These are phyloP conservation scores for Serranus cabrilla DNA, from an alignment of 2,797 vertebrate genomes.

Conservation along the genomic window DNA sequence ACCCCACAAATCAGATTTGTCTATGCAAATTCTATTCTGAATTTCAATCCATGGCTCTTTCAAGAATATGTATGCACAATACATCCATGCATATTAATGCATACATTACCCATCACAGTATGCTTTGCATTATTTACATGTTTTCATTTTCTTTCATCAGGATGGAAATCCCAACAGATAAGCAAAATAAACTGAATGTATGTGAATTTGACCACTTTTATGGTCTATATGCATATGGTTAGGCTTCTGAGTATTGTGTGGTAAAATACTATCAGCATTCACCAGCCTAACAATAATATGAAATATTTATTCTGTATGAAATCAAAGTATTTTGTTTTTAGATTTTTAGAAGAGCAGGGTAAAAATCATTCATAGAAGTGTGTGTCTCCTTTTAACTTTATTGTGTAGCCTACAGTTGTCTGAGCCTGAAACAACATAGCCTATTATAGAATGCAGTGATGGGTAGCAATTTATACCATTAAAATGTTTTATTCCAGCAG, in stretches of 20 bases:
- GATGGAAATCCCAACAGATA: conserved; percentile 26
- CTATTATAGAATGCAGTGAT: conserved; percentile 21
- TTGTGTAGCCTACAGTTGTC: conserved; percentile 9
- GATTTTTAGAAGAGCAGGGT: conserved; percentile 18
- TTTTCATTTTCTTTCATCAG: conserved; percentile 43
- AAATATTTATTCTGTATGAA: conserved; percentile 26
- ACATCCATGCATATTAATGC: conserved; percentile 20
- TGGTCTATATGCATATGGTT: conserved; percentile 9
- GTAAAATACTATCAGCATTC: conserved; percentile 7
- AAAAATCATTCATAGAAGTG: conserved; percentile 11
- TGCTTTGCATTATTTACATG: conserved; percentile 26
- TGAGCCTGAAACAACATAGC: neutral
- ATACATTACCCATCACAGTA: conserved; percentile 13
- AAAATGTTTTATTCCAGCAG: conserved; percentile 39
- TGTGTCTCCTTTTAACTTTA: conserved; percentile 6
- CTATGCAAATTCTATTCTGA: neutral
- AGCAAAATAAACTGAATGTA: conserved; percentile 11
- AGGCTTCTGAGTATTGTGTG: neutral
- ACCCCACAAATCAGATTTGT: no score
- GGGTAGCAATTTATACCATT: conserved; percentile 28
- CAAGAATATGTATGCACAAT: conserved; percentile 11
- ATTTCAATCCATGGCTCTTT: conserved; percentile 11
- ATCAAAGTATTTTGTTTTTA: neutral
- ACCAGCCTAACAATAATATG: conserved; percentile 12
- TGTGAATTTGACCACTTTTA: conserved; percentile 8